Conservation (phyloP, 1,140 invertebrate genomes). For the Venustaconcha ellipsiformis region DNA sequence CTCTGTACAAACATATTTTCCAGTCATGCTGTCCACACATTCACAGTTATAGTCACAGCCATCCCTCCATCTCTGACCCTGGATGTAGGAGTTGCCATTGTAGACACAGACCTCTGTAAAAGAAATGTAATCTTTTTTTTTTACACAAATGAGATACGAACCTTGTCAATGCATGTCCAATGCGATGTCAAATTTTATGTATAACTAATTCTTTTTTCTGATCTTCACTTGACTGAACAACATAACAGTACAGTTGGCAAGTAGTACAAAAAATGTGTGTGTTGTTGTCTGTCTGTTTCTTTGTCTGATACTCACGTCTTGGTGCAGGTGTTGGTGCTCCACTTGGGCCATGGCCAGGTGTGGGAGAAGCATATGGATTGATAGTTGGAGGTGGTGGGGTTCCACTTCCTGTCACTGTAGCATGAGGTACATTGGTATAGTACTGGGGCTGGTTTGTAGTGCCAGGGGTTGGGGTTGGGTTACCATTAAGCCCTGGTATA, state of each 20-base stretch:
- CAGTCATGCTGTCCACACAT: slow-evolving; percentile 29
- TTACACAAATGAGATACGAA: too few species aligned
- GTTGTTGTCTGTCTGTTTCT: neutral
- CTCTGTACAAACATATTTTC: slow-evolving; percentile 39
- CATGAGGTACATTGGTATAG: slow-evolving; percentile 35
- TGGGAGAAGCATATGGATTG: slow-evolving; percentile 14
- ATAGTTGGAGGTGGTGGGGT: slow-evolving; percentile 36
- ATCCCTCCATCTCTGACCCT: slow-evolving; percentile 42
- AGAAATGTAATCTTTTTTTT: neutral
- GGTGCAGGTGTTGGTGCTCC: slow-evolving; percentile 18
- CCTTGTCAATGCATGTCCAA: too few species aligned
- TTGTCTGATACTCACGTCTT: slow-evolving; percentile 9
- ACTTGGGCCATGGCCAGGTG: slow-evolving; percentile 26
- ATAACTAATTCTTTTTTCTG: too few species aligned
- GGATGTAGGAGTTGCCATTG: slow-evolving; percentile 34
- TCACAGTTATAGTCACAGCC: slow-evolving; percentile 44
- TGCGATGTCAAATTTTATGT: too few species aligned
- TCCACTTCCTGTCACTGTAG: slow-evolving; percentile 37
- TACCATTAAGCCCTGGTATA: slow-evolving; percentile 29
- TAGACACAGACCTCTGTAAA: slow-evolving; percentile 36
- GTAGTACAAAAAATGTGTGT: neutral
- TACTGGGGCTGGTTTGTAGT: slow-evolving; percentile 31
- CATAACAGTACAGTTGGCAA: neutral
- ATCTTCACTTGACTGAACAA: neutral
- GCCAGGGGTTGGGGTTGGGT: slow-evolving; percentile 30